Base-by-base conservation (phyloP, 2,888 invertebrate genomes). In the Meta bourneti region DNA sequence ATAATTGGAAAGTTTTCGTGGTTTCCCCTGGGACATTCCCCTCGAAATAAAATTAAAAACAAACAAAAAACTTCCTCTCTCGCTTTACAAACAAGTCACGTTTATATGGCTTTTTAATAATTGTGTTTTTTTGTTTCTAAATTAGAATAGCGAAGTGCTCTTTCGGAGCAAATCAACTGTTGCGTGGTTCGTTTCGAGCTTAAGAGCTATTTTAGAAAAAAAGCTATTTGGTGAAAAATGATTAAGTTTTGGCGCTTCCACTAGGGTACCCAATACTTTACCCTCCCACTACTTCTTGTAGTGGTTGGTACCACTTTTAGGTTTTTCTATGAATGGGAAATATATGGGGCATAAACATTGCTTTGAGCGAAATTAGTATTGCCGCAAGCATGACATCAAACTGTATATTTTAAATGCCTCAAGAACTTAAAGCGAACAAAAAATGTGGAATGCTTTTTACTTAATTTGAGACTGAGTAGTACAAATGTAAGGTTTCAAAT, bases 1-100 rank as follows among this genome's bases (percentile, higher is more conserved):
- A 74, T 81, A 88, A 88, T 88, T 88, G 81, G 54, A 81, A 81
- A 61, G 81, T 88, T 80, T 80, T 75, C 71, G 54, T 34, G 51
- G 34, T 51, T 72, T 69, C 80, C 61, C 54, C 20, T 49, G 81
- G 81, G 72, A 52, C 11, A 34, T 34, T 80, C 20, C 1, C 6
- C 16, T 20, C 49, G 54, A 51, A 87, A 80, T 34, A 72, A 72
- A 61, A 9, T 80, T 86, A 20, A 34, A 75, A 16, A 49, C 61
- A 61, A 9, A 11, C 61, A 61, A 61, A 61, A 61, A 61, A 61
- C 5, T n/a, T n/a, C n/a, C 11, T 7, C 8, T 9, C 5, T 7
- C 61, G 4, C 61, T 61, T 78, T 34, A 81, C 34, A 61, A 81
- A 61, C 9, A 48, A 81, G 69, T 69, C 69, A 81, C 80, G 69